phyloP scores from a whole-genome alignment of 2,888 invertebrate genomes.

The Orchestes rusci region DNA sequence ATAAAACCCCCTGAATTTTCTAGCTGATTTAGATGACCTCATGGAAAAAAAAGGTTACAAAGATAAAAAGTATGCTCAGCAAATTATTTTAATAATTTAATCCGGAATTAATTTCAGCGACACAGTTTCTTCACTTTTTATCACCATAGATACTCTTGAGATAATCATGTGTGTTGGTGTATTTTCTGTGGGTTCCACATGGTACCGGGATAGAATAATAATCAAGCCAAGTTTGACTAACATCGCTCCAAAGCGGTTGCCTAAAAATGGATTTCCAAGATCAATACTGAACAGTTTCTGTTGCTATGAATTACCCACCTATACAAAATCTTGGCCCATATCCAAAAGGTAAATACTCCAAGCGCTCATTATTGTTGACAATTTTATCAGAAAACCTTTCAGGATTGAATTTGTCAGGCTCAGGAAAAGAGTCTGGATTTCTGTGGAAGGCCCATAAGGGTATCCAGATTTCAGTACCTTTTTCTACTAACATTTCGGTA shows the following conservation, averaged over 20 bases:
- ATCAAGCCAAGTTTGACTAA: slow-evolving; percentile 26
- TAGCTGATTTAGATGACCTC: no score
- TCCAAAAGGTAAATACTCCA: slow-evolving; percentile 33
- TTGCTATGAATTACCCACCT: no score
- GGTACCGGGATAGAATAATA: slow-evolving; percentile 26
- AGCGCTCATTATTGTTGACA: slow-evolving; percentile 22
- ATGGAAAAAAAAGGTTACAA: no score
- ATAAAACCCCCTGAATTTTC: no score
- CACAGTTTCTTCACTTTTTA: no score
- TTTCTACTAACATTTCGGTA: slow-evolving; percentile 33
- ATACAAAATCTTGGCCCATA: slow-evolving; percentile 33
- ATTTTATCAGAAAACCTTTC: slow-evolving; percentile 31
- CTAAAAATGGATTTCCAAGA: no score
- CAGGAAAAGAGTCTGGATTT: slow-evolving; percentile 31
- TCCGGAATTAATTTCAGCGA: no score
- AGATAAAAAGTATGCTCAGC: no score
- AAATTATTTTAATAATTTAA: no score
- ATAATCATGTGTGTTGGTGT: slow-evolving; percentile 24
- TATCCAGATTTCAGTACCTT: slow-evolving; percentile 38
- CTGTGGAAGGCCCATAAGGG: slow-evolving; percentile 29
- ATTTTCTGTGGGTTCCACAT: slow-evolving; percentile 18
- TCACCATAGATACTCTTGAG: no score
- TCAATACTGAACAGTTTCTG: no score
- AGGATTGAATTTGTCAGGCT: slow-evolving; percentile 32
- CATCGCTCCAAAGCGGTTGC: slow-evolving; percentile 28